Conservation (phyloP, 92 coral and sea anemone genomes). For the Desmophyllum pertusum region DNA sequence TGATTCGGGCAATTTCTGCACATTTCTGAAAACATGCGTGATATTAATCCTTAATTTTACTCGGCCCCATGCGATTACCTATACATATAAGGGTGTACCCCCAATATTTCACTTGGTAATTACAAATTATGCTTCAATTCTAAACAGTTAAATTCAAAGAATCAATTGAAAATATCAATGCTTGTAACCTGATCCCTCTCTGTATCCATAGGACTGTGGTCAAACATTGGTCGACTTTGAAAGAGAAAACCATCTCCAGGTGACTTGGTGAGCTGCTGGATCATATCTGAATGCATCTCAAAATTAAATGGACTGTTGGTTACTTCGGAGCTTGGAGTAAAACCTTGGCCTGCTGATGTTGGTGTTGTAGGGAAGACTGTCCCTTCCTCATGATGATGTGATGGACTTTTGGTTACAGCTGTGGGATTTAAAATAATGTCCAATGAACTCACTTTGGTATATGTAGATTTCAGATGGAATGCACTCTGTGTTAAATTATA, state of each 20-base stretch:
- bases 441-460: no score
- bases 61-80: no score
- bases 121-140: no score
- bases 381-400: conserved; percentile 2
- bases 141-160: not conserved
- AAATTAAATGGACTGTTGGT: conserved; percentile 77
- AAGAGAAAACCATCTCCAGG: conserved; percentile 94
- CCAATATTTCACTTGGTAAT: no score
- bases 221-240: conserved; percentile 85
- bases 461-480: not conserved
- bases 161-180: not conserved
- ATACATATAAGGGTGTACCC: no score
- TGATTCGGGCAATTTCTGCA: no score
- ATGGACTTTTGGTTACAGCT: conserved; percentile 12
- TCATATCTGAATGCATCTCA: conserved; percentile 63
- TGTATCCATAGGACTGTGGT: conserved; percentile 32
- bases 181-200: conserved; percentile 16
- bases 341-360: conserved; percentile 10
- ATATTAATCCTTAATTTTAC: no score
- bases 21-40: no score
- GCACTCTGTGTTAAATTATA: not conserved
- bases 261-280: conserved; percentile 75
- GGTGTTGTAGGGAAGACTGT: conserved; percentile 24
- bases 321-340: conserved; percentile 15
- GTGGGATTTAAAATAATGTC: not conserved